Evolutionary conservation across 2,797 vertebrate species (phyloP).

Genomic region (Podarcis lilfordi): DNA sequence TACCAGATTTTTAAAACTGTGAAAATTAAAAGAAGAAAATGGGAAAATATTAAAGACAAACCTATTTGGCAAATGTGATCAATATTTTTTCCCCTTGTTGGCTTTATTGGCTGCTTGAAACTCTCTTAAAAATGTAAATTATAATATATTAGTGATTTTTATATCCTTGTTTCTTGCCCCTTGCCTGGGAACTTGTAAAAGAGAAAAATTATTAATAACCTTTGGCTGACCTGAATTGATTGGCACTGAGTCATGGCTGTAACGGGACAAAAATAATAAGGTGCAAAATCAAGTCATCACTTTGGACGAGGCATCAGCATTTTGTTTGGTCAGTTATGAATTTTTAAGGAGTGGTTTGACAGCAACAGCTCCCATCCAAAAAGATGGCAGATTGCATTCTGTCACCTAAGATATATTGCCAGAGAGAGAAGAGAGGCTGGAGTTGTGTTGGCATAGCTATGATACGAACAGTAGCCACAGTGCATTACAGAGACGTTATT

Average conservation of each 20-base stretch:
- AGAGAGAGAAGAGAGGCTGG: constrained; percentile 34
- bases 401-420: constrained; percentile 41
- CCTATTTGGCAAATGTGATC: neutral
- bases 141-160: neutral
- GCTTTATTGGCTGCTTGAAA: neutral
- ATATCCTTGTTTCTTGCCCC: neutral
- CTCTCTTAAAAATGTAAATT: neutral
- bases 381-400: constrained; percentile 37
- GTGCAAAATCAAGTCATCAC: neutral
- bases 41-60: neutral
- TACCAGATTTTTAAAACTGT: neutral
- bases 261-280: neutral
- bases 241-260: neutral
- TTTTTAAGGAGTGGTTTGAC: constrained; percentile 25
- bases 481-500: constrained; percentile 45
- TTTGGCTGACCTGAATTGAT: neutral
- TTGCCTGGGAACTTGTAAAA: neutral
- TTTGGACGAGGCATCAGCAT: neutral
- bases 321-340: neutral
- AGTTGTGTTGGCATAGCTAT: constrained; percentile 24
- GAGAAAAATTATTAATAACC: neutral
- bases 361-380: neutral
- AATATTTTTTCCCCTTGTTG: neutral
- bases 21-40: no score
- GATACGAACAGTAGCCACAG: constrained; percentile 45